Conservation (phyloP, 1,140 invertebrate genomes). For the Coelopa frigida region DNA sequence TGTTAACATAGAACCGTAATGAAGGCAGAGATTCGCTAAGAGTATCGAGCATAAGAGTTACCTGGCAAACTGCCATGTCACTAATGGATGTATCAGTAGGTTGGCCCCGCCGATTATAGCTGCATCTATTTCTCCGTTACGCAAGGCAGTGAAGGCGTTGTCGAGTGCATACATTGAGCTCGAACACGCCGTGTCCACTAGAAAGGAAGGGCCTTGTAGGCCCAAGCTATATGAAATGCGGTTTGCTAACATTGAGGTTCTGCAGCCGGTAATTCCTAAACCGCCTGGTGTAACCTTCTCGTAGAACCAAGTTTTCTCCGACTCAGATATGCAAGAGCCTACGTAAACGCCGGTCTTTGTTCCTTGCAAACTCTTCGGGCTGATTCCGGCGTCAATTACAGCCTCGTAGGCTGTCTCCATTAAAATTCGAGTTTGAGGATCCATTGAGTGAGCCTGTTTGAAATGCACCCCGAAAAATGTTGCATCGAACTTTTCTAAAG, state of each 20-base stretch:
- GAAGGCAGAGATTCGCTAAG: no score
- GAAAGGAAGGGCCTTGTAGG: conserved; percentile 67
- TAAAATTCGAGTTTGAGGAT: conserved; percentile 49
- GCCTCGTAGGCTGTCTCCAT: conserved; percentile 48
- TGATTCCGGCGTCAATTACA: conserved; percentile 43
- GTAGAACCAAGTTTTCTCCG: conserved; percentile 62
- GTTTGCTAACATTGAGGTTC: conserved; percentile 85
- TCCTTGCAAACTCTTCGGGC: conserved; percentile 52
- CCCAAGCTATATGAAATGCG: conserved; percentile 73
- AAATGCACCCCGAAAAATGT: conserved; percentile 52
- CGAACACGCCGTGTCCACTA: conserved; percentile 84
- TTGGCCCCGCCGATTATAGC: conserved; percentile 82
- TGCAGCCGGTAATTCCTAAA: conserved; percentile 71
- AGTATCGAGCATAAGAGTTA: no score
- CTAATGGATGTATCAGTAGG: conserved; percentile 77
- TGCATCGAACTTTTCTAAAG: conserved; percentile 49
- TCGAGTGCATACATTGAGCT: conserved; percentile 80
- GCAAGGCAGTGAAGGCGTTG: conserved; percentile 70
- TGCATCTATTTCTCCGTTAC: conserved; percentile 70
- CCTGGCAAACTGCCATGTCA: conserved; percentile 73
- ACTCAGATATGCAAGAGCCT: conserved; percentile 69
- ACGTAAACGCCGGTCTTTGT: conserved; percentile 70
- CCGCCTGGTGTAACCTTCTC: conserved; percentile 53
- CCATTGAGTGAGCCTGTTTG: conserved; percentile 49
- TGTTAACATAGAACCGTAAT: no score